Evolutionary conservation across 2,797 vertebrate species (phyloP), one percentile per base, ranked within the genome.

Genomic region (Gymnocypris eckloni): DNA sequence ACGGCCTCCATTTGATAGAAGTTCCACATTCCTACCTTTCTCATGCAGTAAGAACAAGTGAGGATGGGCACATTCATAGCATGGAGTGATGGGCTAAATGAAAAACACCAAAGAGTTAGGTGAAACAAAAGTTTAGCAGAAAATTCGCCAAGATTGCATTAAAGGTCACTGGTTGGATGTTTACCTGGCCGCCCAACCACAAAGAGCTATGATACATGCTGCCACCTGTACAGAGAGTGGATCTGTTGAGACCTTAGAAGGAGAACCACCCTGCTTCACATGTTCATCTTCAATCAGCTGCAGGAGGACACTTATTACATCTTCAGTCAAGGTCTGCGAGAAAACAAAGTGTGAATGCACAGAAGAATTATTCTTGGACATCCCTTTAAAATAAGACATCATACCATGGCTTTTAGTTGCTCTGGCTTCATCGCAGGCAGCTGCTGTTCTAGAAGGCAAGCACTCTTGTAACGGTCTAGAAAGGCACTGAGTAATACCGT

Each of bases 11-110:
- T 95, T 92, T 98, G 97, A 85, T 97, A 95, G 89, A 98, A 99
- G 81, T 95, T 95, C 97, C 98, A 99, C 50, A 99, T 92, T 6
- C 97, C 98, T 78, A 98, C 97, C 76, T 96, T 98, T 88, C 98
- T 94, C 96, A 97, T 96, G 89, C 98, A 99, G 87, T 95, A 97
- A 0, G 95, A 96, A 89, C 98, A 99, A 41, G 92, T 94, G 91
- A 99, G 96, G 77, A 97, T 94, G 0, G 97, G 95, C 7, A 99
- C 95, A 77, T 93, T 96, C 91, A 95, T 82, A 0, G 95, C 92
- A 4, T 94, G 93, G 0, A 95, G 86, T 1, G 92, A 39, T 3
- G 95, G 87, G 22, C 97, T 99, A 89, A 52, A 86, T 11, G 4
- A 2, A 72, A 2, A 50, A 75, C 13, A 28, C 6, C n/a, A 50